Evolutionary conservation across 2,888 invertebrate species (phyloP).

Genomic region (Panzeria rudis): DNA sequence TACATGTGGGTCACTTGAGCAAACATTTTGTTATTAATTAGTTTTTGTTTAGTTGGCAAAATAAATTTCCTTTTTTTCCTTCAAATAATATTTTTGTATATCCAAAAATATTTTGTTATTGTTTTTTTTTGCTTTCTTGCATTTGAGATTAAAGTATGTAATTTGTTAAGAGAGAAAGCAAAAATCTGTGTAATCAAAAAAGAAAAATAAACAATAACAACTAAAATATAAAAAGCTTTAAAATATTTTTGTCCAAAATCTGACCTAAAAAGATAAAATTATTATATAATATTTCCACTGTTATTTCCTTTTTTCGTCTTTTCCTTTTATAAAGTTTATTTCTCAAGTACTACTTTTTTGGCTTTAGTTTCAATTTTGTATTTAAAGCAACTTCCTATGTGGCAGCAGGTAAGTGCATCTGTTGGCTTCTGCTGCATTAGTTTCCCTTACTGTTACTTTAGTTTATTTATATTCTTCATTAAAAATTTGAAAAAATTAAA

Average conservation of each 20-base stretch:
- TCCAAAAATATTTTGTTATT: slow-evolving; percentile 12
- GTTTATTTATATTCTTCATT: slow-evolving; percentile 20
- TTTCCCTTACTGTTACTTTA: slow-evolving; percentile 23
- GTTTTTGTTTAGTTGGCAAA: slow-evolving; percentile 69
- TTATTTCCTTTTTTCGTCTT: slow-evolving; percentile 21
- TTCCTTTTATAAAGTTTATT: slow-evolving; percentile 16
- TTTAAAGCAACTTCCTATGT: slow-evolving; percentile 45
- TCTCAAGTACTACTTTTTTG: slow-evolving; percentile 32
- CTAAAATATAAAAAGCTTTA: slow-evolving; percentile 1
- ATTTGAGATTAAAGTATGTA: slow-evolving; percentile 47
- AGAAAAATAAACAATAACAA: no score
- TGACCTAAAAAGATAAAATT: slow-evolving; percentile 77
- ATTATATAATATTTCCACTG: slow-evolving; percentile 63
- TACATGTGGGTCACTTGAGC: slow-evolving; percentile 72
- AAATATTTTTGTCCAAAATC: slow-evolving; percentile 68
- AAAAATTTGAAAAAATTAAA: background rate
- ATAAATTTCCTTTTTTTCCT: slow-evolving; percentile 21
- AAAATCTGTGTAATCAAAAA: no score
- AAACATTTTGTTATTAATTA: slow-evolving; percentile 74
- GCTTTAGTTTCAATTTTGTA: slow-evolving; percentile 46
- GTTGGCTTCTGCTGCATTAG: slow-evolving; percentile 41
- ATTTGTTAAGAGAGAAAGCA: slow-evolving; percentile 57
- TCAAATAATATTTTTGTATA: background rate
- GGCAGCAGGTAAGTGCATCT: slow-evolving; percentile 55
- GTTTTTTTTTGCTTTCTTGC: slow-evolving; percentile 6